Conservation (phyloP, 2,888 invertebrate genomes). For the Dorcus parallelipipedus region DNA sequence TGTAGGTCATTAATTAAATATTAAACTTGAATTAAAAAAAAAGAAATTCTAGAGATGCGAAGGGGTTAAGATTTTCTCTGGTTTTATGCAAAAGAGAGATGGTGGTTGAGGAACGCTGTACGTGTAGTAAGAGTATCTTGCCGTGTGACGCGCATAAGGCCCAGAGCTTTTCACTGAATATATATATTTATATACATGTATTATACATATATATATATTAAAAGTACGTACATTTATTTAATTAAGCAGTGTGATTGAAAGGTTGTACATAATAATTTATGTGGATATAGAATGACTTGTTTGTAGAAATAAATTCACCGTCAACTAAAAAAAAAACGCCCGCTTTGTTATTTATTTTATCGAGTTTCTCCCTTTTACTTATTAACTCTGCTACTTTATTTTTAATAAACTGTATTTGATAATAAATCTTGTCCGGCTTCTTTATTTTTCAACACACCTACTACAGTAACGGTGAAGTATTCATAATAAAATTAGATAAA, state of each 20-base stretch:
- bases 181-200: conserved; percentile 29
- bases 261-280: conserved; percentile 50
- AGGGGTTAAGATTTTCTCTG: neutral
- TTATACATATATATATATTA: conserved; percentile 36
- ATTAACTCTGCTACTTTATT: too few species aligned
- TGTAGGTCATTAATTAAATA: too few species aligned
- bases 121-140: conserved; percentile 32
- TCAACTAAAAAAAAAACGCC: conserved; percentile 30
- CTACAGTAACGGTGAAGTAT: too few species aligned
- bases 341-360: too few species aligned
- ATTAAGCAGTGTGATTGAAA: conserved; percentile 49
- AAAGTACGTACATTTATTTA: conserved; percentile 47
- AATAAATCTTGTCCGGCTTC: too few species aligned
- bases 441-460: too few species aligned
- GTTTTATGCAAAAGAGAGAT: too few species aligned
- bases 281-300: conserved; percentile 48
- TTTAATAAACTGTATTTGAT: too few species aligned
- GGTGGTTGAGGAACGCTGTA: conserved; percentile 18
- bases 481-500: too few species aligned
- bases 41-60: neutral
- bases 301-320: conserved; percentile 49
- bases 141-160: conserved; percentile 39
- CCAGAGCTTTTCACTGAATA: conserved; percentile 44
- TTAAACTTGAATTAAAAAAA: neutral
- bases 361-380: too few species aligned